phyloP scores from a whole-genome alignment of 2,888 invertebrate species.

The Meta bourneti region DNA sequence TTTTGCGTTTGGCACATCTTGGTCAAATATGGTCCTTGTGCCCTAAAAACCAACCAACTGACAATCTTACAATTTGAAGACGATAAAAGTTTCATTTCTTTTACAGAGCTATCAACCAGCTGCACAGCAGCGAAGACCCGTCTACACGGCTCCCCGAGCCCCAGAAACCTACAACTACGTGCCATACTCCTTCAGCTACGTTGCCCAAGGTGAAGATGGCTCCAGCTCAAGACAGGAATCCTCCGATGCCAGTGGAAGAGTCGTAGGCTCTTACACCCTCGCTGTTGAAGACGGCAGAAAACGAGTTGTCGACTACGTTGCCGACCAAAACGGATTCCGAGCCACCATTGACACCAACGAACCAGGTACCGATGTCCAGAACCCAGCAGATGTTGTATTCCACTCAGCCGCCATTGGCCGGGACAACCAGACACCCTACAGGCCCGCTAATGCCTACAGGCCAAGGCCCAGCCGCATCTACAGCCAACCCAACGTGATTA shows the following conservation, averaged over 20 bases:
- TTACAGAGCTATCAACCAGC: constrained; percentile 60
- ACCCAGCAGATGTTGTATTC: constrained; percentile 72
- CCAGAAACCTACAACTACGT: constrained; percentile 59
- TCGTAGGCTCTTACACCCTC: constrained; percentile 74
- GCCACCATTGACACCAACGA: constrained; percentile 73
- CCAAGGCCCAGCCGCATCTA: constrained; percentile 51
- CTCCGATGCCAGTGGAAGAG: constrained; percentile 68
- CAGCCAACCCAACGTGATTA: constrained; percentile 39
- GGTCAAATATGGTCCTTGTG: no score
- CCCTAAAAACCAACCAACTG: no score
- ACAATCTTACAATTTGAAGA: no score
- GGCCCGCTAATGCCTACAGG: constrained; percentile 43
- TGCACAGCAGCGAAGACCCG: constrained; percentile 63
- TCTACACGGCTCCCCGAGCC: constrained; percentile 46
- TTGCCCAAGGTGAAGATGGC: constrained; percentile 74
- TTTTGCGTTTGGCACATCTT: no score
- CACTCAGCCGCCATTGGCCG: constrained; percentile 53
- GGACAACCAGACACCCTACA: constrained; percentile 6
- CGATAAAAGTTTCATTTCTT: background rate
- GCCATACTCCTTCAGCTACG: constrained; percentile 76
- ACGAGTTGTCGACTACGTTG: constrained; percentile 75
- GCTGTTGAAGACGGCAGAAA: constrained; percentile 72
- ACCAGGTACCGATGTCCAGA: constrained; percentile 65
- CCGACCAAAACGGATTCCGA: constrained; percentile 71
- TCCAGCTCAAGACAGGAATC: constrained; percentile 73